phyloP scores from a whole-genome alignment of 1,140 invertebrate genomes.

The Physella acuta region DNA sequence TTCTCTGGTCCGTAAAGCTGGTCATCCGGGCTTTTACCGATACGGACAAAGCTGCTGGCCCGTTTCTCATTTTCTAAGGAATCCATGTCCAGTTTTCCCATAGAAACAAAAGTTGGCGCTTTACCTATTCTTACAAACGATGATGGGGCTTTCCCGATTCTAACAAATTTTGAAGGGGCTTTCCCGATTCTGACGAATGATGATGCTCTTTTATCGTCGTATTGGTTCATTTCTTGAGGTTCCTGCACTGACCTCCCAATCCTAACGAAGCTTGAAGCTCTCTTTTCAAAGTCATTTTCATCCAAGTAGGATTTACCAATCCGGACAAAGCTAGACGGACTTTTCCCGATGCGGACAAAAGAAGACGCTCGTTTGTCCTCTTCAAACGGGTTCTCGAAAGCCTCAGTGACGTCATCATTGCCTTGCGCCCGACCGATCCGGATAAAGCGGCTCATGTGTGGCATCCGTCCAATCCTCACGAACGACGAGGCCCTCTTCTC shows the following conservation, averaged over 20 bases:
- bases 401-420: background rate
- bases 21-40: slow-evolving; percentile 20
- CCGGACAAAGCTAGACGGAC: slow-evolving; percentile 26
- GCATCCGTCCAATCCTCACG: slow-evolving; percentile 13
- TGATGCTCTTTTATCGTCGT: background rate
- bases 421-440: slow-evolving; percentile 11
- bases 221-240: background rate
- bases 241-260: background rate
- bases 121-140: slow-evolving; percentile 22
- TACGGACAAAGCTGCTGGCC: slow-evolving; percentile 29
- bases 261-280: background rate
- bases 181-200: slow-evolving; percentile 7
- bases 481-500: slow-evolving; percentile 15
- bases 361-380: background rate
- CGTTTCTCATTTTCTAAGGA: slow-evolving; percentile 9
- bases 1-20: background rate
- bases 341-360: slow-evolving; percentile 9
- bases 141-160: slow-evolving; percentile 17
- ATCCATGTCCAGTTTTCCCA: background rate
- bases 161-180: slow-evolving; percentile 13
- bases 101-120: background rate
- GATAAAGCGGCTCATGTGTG: slow-evolving; percentile 8
- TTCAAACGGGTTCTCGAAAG: no score
- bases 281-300: background rate
- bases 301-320: slow-evolving; percentile 22